A percentile compares a stretch with the other conserved stretches of the same genome.
These are phyloP conservation scores for Capitulum mitella DNA, from an alignment of 2,888 invertebrate genomes.

Conservation along the genomic window DNA sequence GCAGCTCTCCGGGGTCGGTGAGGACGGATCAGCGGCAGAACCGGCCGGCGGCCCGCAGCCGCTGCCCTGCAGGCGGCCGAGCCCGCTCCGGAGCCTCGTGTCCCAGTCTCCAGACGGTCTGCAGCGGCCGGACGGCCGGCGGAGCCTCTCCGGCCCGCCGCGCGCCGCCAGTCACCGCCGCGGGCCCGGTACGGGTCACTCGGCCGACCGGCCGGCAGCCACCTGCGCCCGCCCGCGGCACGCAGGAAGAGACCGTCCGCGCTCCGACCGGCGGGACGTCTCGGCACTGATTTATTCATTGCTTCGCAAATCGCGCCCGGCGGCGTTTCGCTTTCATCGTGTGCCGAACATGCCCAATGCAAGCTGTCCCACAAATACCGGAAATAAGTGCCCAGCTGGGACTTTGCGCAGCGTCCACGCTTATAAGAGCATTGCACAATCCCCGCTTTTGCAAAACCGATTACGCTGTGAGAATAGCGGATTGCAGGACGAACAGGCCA, in stretches of 20 bases:
- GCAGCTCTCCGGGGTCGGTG: background rate
- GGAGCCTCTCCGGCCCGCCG: too few relatives aligned
- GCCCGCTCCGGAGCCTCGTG: too few relatives aligned
- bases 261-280: background rate
- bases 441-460: background rate
- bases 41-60: background rate
- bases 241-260: too few relatives aligned
- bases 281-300: slow-evolving; percentile 1
- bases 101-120: too few relatives aligned
- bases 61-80: too few relatives aligned
- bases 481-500: background rate
- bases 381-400: background rate
- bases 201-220: too few relatives aligned
- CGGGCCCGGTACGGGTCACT: too few relatives aligned
- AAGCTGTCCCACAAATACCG: background rate
- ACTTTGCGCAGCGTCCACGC: background rate
- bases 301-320: background rate
- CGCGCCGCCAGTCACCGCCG: too few relatives aligned
- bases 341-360: background rate
- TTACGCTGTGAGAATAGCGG: background rate
- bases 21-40: background rate
- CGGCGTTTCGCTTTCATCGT: slow-evolving; percentile 9
- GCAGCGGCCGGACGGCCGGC: too few relatives aligned
- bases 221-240: too few relatives aligned
- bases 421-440: slow-evolving; percentile 1